Conservation (phyloP, 2,888 invertebrate species). For the Drosophila histrio region DNA sequence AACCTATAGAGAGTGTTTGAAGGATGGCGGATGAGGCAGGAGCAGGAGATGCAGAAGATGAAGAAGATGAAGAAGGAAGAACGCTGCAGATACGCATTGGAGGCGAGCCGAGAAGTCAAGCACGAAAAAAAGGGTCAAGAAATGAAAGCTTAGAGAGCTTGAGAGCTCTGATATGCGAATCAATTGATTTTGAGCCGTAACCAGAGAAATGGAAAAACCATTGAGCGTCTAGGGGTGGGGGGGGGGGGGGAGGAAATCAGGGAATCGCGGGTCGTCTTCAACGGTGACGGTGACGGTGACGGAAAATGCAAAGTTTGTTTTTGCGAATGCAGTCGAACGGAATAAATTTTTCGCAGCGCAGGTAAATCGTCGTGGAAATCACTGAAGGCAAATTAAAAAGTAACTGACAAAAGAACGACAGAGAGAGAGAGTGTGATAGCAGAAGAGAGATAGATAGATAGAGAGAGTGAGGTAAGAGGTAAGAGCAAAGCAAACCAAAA, state of each 20-base stretch:
- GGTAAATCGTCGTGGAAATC: slow-evolving; percentile 79
- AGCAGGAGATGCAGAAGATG: slow-evolving; percentile 1
- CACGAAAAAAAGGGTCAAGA: slow-evolving; percentile 77
- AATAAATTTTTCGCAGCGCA: slow-evolving; percentile 75
- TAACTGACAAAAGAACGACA: slow-evolving; percentile 32
- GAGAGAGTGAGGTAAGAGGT: slow-evolving; percentile 11
- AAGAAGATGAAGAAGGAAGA: no score
- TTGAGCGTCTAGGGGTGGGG: neutral
- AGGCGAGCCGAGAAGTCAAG: slow-evolving; percentile 66
- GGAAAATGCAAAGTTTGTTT: slow-evolving; percentile 65
- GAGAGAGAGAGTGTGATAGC: neutral
- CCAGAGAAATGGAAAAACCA: slow-evolving; percentile 44
- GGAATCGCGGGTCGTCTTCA: neutral
- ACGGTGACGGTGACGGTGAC: neutral
- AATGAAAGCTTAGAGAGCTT: slow-evolving; percentile 59
- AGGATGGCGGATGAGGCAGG: neutral
- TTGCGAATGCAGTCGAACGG: slow-evolving; percentile 74
- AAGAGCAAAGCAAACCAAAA: slow-evolving; percentile 12
- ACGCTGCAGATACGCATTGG: slow-evolving; percentile 25
- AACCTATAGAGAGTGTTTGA: neutral
- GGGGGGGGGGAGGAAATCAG: neutral
- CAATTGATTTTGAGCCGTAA: slow-evolving; percentile 73
- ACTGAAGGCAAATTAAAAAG: slow-evolving; percentile 73
- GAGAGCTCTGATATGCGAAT: slow-evolving; percentile 70
- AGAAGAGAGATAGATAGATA: neutral